Evolutionary conservation across 2,113 vertebrate genomes (phyloP), one percentile per base, ranked within the genome.

Genomic region (Irena cyanogastra): DNA sequence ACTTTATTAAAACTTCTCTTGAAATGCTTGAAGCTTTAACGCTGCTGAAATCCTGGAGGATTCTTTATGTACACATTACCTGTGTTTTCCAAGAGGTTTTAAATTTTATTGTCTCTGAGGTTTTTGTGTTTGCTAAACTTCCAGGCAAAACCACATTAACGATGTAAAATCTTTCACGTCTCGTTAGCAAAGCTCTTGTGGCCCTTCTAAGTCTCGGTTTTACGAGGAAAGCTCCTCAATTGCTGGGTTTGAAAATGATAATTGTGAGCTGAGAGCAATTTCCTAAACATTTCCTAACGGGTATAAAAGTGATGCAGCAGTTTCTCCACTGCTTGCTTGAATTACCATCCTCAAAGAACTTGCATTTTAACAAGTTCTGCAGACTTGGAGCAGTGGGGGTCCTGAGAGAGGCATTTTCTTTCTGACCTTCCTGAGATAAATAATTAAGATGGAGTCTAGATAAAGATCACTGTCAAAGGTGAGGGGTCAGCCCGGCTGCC

Each of bases 381-480:
- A 23, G 90, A 41, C 85, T 63, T 20, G 88, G 21, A 86, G 90
- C 93, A 6, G 85, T 16, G 54, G 95, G 95, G 94, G 94, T 89
- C 94, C 94, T 94, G 94, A 87, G 94, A 94, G 88, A 92, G 85
- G 90, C 85, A 86, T 89, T 97, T 96, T 97, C 94, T 83, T 63
- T 2, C 82, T 95, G 95, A 94, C 96, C 93, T 97, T 97, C 96
- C 94, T 90, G 94, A 95, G 95, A 97, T 96, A 94, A 95, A 97
- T 94, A 94, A 93, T 96, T 94, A 90, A 92, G 93, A 96, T 90
- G 91, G 95, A 92, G 95, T 63, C 93, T 94, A 86, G 93, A 96
- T 96, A 97, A 96, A 97, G 95, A 95, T 97, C 95, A 84, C 87
- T 94, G 95, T 96, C 95, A 90, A 47, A 92, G 96, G 93, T 91